These are phyloP conservation scores for Xylophagus ater DNA, from an alignment of 2,888 invertebrate genomes.

Conservation along the genomic window DNA sequence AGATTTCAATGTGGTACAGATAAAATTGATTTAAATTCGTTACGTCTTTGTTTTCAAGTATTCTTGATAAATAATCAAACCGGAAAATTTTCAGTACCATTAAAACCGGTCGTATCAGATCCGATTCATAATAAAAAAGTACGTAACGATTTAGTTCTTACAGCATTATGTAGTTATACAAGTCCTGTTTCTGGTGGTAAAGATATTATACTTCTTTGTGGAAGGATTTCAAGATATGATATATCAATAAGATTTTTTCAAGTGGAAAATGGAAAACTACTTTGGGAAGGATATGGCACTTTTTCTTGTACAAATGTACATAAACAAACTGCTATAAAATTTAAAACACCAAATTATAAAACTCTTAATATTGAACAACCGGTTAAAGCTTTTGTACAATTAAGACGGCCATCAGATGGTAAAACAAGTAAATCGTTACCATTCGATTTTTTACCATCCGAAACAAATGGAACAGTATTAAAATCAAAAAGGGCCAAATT, in stretches of 20 bases:
- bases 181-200: conserved; percentile 68
- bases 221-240: conserved; percentile 77
- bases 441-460: conserved; percentile 65
- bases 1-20: conserved; percentile 70
- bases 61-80: conserved; percentile 54
- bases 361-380: conserved; percentile 51
- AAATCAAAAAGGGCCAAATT: too few species aligned
- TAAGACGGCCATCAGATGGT: conserved; percentile 66
- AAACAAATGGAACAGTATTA: conserved; percentile 46
- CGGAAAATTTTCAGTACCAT: conserved; percentile 51
- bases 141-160: conserved; percentile 62
- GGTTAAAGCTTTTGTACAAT: conserved; percentile 60
- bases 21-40: conserved; percentile 77
- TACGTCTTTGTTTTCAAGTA: conserved; percentile 84
- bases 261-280: conserved; percentile 46
- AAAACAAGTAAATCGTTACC: conserved; percentile 64
- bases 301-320: conserved; percentile 63
- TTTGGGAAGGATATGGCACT: conserved; percentile 70
- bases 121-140: conserved; percentile 88
- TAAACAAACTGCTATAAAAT: conserved; percentile 70
- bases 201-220: conserved; percentile 77
- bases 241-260: conserved; percentile 75
- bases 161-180: conserved; percentile 58
- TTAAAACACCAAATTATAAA: conserved; percentile 60
- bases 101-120: conserved; percentile 68